phyloP scores from a whole-genome alignment of 2,113 vertebrate species.

The Holacanthus passer region DNA sequence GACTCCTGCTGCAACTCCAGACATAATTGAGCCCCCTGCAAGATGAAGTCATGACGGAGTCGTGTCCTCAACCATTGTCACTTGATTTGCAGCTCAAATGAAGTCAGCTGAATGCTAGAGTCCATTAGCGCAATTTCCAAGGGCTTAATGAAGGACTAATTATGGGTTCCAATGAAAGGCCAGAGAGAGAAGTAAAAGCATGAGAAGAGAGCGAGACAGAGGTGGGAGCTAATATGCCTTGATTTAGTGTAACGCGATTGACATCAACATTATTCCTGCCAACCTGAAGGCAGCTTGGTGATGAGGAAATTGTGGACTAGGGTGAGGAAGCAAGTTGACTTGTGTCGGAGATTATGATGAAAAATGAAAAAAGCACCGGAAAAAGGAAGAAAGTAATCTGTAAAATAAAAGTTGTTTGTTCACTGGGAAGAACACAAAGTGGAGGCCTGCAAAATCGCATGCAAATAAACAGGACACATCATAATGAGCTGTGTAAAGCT shows the following conservation, averaged over 20 bases:
- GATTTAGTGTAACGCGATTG: slow-evolving; percentile 70
- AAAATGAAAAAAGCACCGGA: slow-evolving; percentile 3
- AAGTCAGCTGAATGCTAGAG: slow-evolving; percentile 72
- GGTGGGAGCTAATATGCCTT: slow-evolving; percentile 45
- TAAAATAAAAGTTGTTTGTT: slow-evolving; percentile 24
- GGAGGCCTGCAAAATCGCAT: background rate
- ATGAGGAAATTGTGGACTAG: slow-evolving; percentile 42
- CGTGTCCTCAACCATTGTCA: slow-evolving; percentile 52
- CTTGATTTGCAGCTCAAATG: slow-evolving; percentile 78
- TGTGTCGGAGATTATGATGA: slow-evolving; percentile 10
- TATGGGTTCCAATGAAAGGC: slow-evolving; percentile 73
- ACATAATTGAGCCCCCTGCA: slow-evolving; percentile 68
- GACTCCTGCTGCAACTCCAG: slow-evolving; percentile 49
- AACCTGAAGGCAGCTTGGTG: slow-evolving; percentile 52
- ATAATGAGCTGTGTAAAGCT: slow-evolving; percentile 7
- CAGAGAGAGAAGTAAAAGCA: slow-evolving; percentile 55
- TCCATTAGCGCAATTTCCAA: slow-evolving; percentile 80
- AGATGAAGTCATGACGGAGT: slow-evolving; percentile 74
- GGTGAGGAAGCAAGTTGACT: slow-evolving; percentile 1
- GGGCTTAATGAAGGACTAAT: slow-evolving; percentile 81
- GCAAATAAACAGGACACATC: background rate
- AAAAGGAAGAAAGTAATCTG: slow-evolving; percentile 16
- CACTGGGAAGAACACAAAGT: slow-evolving; percentile 2
- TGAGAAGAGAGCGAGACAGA: slow-evolving; percentile 35
- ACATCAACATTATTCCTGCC: slow-evolving; percentile 64